Percentiles rank a stretch among this genome's conserved stretches.
Evolutionary conservation across 2,888 invertebrate genomes (phyloP).

Genomic region (Cosmorhoe ocellata): DNA sequence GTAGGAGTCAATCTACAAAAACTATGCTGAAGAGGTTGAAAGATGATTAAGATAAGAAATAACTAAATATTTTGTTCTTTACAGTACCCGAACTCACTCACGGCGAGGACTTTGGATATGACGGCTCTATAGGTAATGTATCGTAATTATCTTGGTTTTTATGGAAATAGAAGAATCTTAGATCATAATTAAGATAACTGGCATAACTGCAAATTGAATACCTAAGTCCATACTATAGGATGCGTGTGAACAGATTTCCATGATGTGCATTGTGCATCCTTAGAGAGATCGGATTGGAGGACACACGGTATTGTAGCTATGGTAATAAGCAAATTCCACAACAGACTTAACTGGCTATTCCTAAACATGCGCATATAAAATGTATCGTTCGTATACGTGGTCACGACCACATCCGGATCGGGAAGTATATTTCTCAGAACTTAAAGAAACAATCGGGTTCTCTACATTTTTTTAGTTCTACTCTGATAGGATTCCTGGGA

Average conservation of each 20-base stretch:
- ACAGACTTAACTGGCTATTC: background rate
- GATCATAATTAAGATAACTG: constrained; percentile 4
- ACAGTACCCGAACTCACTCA: constrained; percentile 58
- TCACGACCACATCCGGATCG: constrained; percentile 2
- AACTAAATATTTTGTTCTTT: constrained; percentile 38
- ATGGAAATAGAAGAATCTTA: constrained; percentile 5
- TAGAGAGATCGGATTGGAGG: constrained; percentile 4
- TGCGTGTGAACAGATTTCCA: constrained; percentile 4
- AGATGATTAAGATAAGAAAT: background rate
- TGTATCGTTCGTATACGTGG: background rate
- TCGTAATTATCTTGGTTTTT: background rate
- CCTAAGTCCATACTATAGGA: background rate
- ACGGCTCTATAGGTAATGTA: constrained; percentile 78
- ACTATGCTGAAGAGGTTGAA: background rate
- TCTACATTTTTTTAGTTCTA: background rate
- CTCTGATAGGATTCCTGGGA: no score
- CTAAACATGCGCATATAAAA: no score
- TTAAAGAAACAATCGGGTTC: background rate
- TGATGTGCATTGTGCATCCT: background rate
- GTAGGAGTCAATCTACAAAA: constrained; percentile 14
- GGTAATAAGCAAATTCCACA: constrained; percentile 5
- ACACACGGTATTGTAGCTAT: background rate
- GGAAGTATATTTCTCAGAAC: background rate
- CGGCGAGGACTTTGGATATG: constrained; percentile 83
- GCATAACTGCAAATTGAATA: constrained; percentile 13